Evolutionary conservation across 1,140 invertebrate genomes (phyloP).

Genomic region (Eupeodes corollae): DNA sequence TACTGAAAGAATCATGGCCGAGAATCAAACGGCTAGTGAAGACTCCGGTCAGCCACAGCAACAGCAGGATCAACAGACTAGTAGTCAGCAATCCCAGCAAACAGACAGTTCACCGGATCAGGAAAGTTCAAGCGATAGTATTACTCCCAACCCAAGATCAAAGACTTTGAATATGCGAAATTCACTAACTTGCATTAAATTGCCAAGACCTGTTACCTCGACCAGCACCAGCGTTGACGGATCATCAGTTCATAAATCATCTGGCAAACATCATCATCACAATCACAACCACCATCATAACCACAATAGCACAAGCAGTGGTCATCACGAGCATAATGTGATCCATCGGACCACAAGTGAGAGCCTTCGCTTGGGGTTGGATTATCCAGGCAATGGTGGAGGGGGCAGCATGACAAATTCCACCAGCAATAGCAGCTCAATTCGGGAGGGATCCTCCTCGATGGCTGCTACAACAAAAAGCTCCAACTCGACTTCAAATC

Average conservation of each 20-base stretch:
- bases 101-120: constrained; percentile 3
- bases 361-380: constrained; percentile 49
- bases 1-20: constrained; percentile 26
- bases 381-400: constrained; percentile 14
- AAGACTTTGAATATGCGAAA: too few species aligned
- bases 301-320: constrained; percentile 7
- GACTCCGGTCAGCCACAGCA: constrained; percentile 34
- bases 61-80: constrained; percentile 24
- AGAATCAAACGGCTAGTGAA: constrained; percentile 37
- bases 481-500: constrained; percentile 11
- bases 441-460: constrained; percentile 5
- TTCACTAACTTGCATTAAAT: too few species aligned
- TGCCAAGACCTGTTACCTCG: too few species aligned
- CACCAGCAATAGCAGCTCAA: constrained; percentile 11
- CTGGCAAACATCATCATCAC: constrained; percentile 14
- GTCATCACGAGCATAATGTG: constrained; percentile 37
- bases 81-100: constrained; percentile 20
- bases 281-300: constrained; percentile 17
- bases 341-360: constrained; percentile 66
- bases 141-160: constrained; percentile 7
- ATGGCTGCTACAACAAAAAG: constrained; percentile 4
- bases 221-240: too few species aligned
- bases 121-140: neutral
- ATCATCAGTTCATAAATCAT: too few species aligned
- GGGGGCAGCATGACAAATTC: constrained; percentile 4